A percentile compares a stretch with the other conserved stretches of the same genome.
phyloP scores from a whole-genome alignment of 1,140 invertebrate species.

The Pogonomyrmex barbatus region DNA sequence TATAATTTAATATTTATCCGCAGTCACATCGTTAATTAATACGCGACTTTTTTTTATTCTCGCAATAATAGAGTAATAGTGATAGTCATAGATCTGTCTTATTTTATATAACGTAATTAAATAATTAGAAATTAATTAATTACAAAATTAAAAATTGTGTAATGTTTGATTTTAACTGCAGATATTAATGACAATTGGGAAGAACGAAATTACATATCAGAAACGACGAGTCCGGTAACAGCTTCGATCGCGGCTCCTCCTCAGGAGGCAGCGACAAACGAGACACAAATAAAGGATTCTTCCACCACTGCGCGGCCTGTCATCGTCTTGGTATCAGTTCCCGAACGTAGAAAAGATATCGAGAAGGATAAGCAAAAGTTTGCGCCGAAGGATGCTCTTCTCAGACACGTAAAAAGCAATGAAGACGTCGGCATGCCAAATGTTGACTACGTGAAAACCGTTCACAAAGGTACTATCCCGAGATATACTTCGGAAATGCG shows the following conservation, averaged over 20 bases:
- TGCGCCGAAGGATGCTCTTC: conserved; percentile 51
- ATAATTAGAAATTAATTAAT: background rate
- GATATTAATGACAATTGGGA: background rate
- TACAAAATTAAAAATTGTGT: background rate
- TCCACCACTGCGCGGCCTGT: conserved; percentile 61
- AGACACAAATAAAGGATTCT: background rate
- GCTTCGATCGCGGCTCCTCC: conserved; percentile 1
- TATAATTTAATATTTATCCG: background rate
- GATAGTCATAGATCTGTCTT: too few species aligned
- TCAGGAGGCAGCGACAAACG: conserved; percentile 17
- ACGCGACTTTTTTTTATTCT: background rate
- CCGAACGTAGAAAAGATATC: conserved; percentile 57
- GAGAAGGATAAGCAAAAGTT: conserved; percentile 60
- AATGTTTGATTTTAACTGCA: background rate
- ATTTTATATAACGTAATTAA: background rate
- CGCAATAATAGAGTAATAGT: background rate
- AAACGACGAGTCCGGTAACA: conserved; percentile 34
- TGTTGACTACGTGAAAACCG: conserved; percentile 79
- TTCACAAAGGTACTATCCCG: conserved; percentile 73
- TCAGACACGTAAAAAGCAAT: conserved; percentile 27
- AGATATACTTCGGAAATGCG: background rate
- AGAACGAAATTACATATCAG: conserved; percentile 16
- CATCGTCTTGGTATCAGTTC: conserved; percentile 71
- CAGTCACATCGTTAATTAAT: too few species aligned
- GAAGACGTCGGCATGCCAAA: conserved; percentile 66